Conservation (phyloP, 2,113 vertebrate genomes). For the Syngnathus floridae region DNA sequence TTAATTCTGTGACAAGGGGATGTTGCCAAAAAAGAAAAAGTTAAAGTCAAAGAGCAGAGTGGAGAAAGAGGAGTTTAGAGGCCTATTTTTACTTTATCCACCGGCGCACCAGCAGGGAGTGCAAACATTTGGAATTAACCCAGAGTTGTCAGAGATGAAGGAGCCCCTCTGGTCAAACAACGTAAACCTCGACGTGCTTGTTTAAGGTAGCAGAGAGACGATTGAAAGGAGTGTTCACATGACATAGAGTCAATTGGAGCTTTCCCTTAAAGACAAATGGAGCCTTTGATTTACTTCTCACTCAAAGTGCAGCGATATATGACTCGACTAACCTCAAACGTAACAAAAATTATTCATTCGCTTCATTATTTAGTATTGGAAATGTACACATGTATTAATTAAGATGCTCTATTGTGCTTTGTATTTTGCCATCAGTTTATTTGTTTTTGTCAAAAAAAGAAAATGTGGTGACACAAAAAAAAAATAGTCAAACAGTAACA, state of each 20-base stretch:
- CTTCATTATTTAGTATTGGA: neutral
- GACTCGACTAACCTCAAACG: too few relatives aligned
- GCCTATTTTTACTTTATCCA: slow-evolving; percentile 18
- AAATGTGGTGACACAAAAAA: too few relatives aligned
- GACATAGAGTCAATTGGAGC: neutral
- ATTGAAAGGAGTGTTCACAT: neutral
- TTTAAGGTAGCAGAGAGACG: slow-evolving; percentile 7
- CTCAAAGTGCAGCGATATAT: neutral
- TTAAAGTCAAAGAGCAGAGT: slow-evolving; percentile 18
- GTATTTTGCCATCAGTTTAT: too few relatives aligned
- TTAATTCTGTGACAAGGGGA: slow-evolving; percentile 42
- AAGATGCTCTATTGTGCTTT: too few relatives aligned
- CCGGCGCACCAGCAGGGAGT: slow-evolving; percentile 7
- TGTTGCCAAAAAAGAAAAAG: slow-evolving; percentile 32
- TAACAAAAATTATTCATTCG: too few relatives aligned
- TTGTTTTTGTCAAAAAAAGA: too few relatives aligned
- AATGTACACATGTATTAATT: neutral
- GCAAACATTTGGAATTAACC: slow-evolving; percentile 3
- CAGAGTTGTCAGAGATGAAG: neutral
- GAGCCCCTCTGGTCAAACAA: neutral
- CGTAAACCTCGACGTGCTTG: neutral
- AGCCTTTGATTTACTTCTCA: neutral
- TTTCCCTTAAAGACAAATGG: neutral
- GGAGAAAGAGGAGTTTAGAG: slow-evolving; percentile 13
- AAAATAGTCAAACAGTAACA: too few relatives aligned